Base-by-base conservation (phyloP, 2,797 vertebrate genomes). In the Squalus acanthias region DNA sequence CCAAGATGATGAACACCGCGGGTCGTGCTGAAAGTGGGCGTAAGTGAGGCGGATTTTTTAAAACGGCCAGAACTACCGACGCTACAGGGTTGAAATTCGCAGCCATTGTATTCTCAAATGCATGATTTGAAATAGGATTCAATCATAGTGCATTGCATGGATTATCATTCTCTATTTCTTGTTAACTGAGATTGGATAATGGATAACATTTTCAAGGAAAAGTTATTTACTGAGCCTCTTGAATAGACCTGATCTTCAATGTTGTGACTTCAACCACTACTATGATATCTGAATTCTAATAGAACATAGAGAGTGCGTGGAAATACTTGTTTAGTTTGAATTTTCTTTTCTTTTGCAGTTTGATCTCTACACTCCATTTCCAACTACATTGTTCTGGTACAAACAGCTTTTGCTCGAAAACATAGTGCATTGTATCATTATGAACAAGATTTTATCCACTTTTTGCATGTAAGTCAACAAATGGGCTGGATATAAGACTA, bases 51-150 rank as follows among this genome's bases (percentile, higher is more conserved):
- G 5, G 53, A 57, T 5, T 57, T 57, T 57, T 57, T 57, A 57
- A 57, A 57, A 57, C 5, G 53, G 53, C 53, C 5, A 57, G 5
- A 57, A 57, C 53, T 57, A 57, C 53, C 53, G 53, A 5, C 53
- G 53, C 53, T 57, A 57, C 53, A 57, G 53, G 53, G 53, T 57
- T 57, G 53, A 57, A 57, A 2, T 57, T 57, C 53, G 53, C 5
- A 5, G 53, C 53, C 6, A 65, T 92, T 82, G n/a, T 39, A 39
- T 82, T 82, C 33, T 82, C 13, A 82, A 67, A 82, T 82, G 76
- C n/a, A n/a, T 82, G 76, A 82, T 82, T 67, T 63, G 60, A 92
- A 65, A 65, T 92, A n/a, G 33, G 33, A 92, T 92, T 92, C 60
- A 92, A 39, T 92, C 65, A 39, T n/a, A 65, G 89, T 9, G 89